Percentiles rank a stretch among this genome's conserved stretches.
Conservation (phyloP, 2,888 invertebrate species). For the Drosophila robusta region DNA sequence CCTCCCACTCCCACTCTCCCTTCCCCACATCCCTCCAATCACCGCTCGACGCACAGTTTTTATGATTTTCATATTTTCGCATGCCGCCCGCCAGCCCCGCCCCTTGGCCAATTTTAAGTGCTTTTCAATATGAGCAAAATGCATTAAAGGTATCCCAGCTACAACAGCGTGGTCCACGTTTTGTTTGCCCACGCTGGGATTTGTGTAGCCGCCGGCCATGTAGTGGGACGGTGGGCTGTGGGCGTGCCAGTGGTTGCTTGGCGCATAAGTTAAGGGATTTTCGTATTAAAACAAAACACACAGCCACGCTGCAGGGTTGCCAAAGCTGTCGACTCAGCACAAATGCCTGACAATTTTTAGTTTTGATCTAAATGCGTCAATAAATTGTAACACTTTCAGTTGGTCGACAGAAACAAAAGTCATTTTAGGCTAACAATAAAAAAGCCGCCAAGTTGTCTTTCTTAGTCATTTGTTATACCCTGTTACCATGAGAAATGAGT, state of each 20-base stretch:
- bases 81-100: slow-evolving; percentile 19
- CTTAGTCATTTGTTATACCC: slow-evolving; percentile 25
- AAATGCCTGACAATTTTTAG: slow-evolving; percentile 70
- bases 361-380: slow-evolving; percentile 79
- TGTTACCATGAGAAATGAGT: background rate
- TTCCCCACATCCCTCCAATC: slow-evolving; percentile 1
- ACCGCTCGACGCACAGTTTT: slow-evolving; percentile 37
- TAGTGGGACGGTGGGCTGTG: slow-evolving; percentile 9
- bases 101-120: slow-evolving; percentile 65
- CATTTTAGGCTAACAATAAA: slow-evolving; percentile 63
- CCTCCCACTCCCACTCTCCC: slow-evolving; percentile 5
- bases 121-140: slow-evolving; percentile 76
- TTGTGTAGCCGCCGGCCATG: slow-evolving; percentile 48
- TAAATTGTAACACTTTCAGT: slow-evolving; percentile 78
- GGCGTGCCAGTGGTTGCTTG: slow-evolving; percentile 27
- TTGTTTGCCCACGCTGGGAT: slow-evolving; percentile 38
- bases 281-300: slow-evolving; percentile 64
- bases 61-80: slow-evolving; percentile 74
- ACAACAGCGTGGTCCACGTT: slow-evolving; percentile 13
- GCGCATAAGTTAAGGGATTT: slow-evolving; percentile 65
- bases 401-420: slow-evolving; percentile 65
- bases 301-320: slow-evolving; percentile 41
- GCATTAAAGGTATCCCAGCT: slow-evolving; percentile 73
- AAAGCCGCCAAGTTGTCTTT: slow-evolving; percentile 38
- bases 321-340: slow-evolving; percentile 60